Base-by-base conservation (phyloP, 1,140 invertebrate species). In the Temnothorax longispinosus region DNA sequence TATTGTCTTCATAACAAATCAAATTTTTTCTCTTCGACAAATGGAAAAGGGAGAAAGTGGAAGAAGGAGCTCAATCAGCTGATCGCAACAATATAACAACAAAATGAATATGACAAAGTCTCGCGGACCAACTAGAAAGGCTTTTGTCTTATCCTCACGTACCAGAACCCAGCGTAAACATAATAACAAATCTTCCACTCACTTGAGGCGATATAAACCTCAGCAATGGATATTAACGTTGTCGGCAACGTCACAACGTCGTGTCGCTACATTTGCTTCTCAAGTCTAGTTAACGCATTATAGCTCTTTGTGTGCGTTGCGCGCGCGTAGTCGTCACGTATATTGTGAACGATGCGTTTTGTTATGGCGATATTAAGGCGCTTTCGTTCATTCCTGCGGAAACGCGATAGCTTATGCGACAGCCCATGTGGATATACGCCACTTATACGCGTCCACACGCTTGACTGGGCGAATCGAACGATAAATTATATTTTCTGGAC, bases 351-450 rank as follows among this genome's bases (percentile, higher is more conserved):
- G 35, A 88, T 71, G 44, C 77, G 80, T 93, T 93, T 92, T 87
- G 92, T 93, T 92, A 93, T 80, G 89, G 76, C 71, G 47, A 77
- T 86, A 89, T 93, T 93, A 93, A 92, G 89, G 88, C 85, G 89
- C 75, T 88, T 87, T 80, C 91, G 93, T 89, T 91, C 93, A 94
- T 81, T 92, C 88, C 93, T 94, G 93, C 89, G 93, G 94, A 94
- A 94, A 94, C 90, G 91, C 91, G 94, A 94, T 94, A 94, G 86
- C 80, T 82, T 82, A 82, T 82, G 89, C 92, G 86, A 56, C 69
- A 77, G 38, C 52, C 60, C 77, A 81, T 69, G 85, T 62, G 74
- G 38, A 58, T 71, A 58, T 64, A 56, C 50, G 38, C n/a, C 86
- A 52, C 76, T 86, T 86, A 86, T 71, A 62, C 54, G 54, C 84